phyloP scores from a whole-genome alignment of 2,113 vertebrate genomes.

The Rattus norvegicus region GRCr8 NC_086025.1:112909001-112909500 shows the following conservation, averaged over 20 bases:
- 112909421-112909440: neutral
- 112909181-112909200: neutral
- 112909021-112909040: neutral
- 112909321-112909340: neutral
- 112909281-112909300: neutral
- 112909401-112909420: constrained; percentile 12
- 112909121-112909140: fast-evolving
- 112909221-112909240: neutral
- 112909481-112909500: no score
- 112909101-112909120: neutral
- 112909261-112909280: neutral
- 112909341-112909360: neutral
- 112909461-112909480: neutral
- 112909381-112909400: neutral
- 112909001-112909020: neutral
- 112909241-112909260: neutral
- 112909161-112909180: constrained; percentile 27
- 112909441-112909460: no score
- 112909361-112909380: constrained; percentile 8
- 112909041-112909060: neutral
- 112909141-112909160: neutral
- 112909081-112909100: constrained; percentile 24
- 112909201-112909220: neutral
- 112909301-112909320: neutral
- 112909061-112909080: neutral